Conservation (phyloP, 2,888 invertebrate genomes). For the Drosophila kanekoi region DNA sequence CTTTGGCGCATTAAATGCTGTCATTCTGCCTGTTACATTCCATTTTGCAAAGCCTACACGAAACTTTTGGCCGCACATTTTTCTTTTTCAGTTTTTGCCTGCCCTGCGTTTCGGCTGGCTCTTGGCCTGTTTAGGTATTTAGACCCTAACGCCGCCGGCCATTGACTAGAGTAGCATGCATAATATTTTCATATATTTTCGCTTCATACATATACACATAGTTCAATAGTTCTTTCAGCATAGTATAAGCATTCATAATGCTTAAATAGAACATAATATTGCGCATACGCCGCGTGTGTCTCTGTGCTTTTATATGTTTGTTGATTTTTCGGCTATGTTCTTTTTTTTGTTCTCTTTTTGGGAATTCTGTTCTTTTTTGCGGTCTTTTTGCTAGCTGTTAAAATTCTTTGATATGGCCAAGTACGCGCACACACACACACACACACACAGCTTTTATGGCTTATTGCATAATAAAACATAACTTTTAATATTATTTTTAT, state of each 20-base stretch:
- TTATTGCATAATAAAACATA: conserved; percentile 34
- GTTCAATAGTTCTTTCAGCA: conserved; percentile 16
- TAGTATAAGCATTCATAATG: background rate
- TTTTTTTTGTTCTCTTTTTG: conserved; percentile 9
- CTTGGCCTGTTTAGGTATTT: conserved; percentile 15
- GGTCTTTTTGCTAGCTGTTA: background rate
- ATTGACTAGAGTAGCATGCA: conserved; percentile 15
- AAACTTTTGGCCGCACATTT: conserved; percentile 45
- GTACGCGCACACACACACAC: background rate
- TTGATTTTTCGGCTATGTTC: conserved; percentile 7
- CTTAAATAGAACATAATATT: conserved; percentile 14
- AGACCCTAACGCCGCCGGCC: conserved; percentile 1
- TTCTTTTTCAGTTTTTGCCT: conserved; percentile 23
- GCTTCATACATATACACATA: background rate
- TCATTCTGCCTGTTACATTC: conserved; percentile 47
- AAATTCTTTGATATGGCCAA: conserved; percentile 13
- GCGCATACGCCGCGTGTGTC: conserved; percentile 28
- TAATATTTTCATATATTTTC: conserved; percentile 5
- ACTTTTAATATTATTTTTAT: conserved; percentile 48
- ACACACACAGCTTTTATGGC: conserved; percentile 16
- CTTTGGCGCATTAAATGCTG: conserved; percentile 45
- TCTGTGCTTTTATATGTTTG: conserved; percentile 8
- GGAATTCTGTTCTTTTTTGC: background rate
- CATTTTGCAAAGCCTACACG: conserved; percentile 33
- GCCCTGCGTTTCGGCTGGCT: background rate